These are phyloP conservation scores for Ditylenchus weischeri DNA, from an alignment of 2,888 invertebrate species.

Conservation along the genomic window DNA sequence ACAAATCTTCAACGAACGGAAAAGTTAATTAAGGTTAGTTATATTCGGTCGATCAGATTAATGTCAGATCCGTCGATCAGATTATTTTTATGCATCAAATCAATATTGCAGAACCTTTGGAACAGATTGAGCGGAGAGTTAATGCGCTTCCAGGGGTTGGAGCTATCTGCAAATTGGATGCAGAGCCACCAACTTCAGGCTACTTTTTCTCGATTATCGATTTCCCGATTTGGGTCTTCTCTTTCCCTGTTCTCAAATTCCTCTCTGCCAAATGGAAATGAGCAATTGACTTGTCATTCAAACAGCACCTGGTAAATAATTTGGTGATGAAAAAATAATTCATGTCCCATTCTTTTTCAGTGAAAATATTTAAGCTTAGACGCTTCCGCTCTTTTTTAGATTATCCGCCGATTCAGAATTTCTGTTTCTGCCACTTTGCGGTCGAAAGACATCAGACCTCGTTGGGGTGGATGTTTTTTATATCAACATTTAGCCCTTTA, in stretches of 20 bases:
- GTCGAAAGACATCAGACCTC: too few relatives aligned
- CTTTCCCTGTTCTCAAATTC: conserved; percentile 6
- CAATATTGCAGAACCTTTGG: conserved; percentile 3
- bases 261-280: neutral
- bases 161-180: neutral
- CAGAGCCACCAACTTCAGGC: neutral
- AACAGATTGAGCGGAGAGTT: conserved; percentile 1
- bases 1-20: conserved; percentile 11
- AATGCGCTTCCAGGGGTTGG: neutral
- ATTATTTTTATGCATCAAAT: neutral
- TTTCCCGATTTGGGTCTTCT: conserved; percentile 7
- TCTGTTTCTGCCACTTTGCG: too few relatives aligned
- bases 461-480: too few relatives aligned
- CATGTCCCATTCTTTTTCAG: too few relatives aligned
- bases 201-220: neutral
- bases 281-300: too few relatives aligned
- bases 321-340: too few relatives aligned
- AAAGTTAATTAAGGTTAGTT: conserved; percentile 7
- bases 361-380: too few relatives aligned
- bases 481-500: too few relatives aligned
- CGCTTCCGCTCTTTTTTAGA: too few relatives aligned
- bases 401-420: too few relatives aligned
- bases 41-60: neutral
- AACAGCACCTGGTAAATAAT: too few relatives aligned
- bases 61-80: neutral